phyloP scores from a whole-genome alignment of 2,113 vertebrate genomes.

The Pseudorectes ferrugineus region DNA sequence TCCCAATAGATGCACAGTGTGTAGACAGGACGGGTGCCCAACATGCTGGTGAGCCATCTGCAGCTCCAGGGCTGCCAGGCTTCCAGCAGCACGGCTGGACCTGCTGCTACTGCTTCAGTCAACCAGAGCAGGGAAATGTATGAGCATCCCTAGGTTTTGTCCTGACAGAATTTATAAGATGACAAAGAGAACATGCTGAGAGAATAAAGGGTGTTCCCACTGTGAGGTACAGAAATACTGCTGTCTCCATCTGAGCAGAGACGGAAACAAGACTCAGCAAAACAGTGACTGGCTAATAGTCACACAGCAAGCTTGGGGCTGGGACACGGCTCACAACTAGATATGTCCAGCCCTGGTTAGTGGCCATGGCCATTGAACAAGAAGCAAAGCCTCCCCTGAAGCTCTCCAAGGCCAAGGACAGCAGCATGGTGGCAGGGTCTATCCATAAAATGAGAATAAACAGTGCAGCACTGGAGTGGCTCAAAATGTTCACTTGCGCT shows the following conservation, averaged over 20 bases:
- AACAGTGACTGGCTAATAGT: background rate
- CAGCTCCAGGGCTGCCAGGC: background rate
- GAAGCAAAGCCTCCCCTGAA: background rate
- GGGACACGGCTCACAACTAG: background rate
- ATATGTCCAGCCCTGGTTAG: background rate
- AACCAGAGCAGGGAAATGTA: background rate
- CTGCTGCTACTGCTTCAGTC: background rate
- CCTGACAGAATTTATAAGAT: background rate
- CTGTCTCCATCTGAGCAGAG: background rate
- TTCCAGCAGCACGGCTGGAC: background rate
- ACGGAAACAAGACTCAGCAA: background rate
- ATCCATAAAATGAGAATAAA: background rate
- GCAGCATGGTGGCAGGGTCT: background rate
- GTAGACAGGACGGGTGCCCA: background rate
- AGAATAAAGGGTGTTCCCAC: background rate
- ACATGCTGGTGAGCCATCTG: background rate
- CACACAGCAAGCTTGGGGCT: background rate
- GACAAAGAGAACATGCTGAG: background rate
- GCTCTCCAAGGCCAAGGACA: background rate
- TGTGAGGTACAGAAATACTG: background rate
- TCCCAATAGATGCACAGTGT: fast-evolving
- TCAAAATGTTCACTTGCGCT: background rate
- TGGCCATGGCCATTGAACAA: background rate
- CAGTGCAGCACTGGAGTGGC: background rate
- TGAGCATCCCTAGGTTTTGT: background rate